phyloP scores from a whole-genome alignment of 2,888 invertebrate species.

The Odontomyia ornata region DNA sequence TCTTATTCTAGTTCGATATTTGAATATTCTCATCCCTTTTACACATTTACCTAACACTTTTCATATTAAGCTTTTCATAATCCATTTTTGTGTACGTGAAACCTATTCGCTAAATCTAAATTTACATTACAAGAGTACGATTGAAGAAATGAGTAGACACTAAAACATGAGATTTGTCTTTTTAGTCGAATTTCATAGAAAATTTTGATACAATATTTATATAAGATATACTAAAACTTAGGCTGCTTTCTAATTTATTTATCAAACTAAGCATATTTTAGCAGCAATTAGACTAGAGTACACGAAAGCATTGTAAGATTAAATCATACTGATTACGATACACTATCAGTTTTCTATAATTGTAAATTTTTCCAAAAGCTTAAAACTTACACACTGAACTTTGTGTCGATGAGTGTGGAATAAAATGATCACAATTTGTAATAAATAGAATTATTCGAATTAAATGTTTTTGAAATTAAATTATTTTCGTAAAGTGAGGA shows the following conservation, averaged over 20 bases:
- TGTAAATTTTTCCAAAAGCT: background rate
- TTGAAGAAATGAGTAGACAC: background rate
- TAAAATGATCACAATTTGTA: background rate
- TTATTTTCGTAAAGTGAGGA: too few relatives aligned
- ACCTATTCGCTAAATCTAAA: constrained; percentile 29
- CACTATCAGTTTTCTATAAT: background rate
- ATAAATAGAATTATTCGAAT: background rate
- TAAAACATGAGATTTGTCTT: background rate
- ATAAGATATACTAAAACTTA: background rate
- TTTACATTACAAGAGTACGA: constrained; percentile 15
- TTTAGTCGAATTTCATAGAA: background rate
- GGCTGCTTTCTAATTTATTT: background rate
- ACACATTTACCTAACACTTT: constrained; percentile 1
- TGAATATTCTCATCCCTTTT: background rate
- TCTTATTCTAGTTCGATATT: constrained; percentile 34
- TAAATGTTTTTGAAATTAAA: too few relatives aligned
- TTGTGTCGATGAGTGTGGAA: background rate
- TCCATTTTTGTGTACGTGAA: background rate
- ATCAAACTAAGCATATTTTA: constrained; percentile 27
- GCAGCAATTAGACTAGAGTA: constrained; percentile 37
- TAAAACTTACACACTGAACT: background rate
- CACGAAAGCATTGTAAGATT: constrained; percentile 15
- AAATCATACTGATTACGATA: background rate
- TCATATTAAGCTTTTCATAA: background rate
- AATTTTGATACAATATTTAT: background rate